Percentiles rank a stretch among this genome's conserved stretches.
Evolutionary conservation across 2,113 vertebrate genomes (phyloP).

Genomic region (Ondatra zibethicus): DNA sequence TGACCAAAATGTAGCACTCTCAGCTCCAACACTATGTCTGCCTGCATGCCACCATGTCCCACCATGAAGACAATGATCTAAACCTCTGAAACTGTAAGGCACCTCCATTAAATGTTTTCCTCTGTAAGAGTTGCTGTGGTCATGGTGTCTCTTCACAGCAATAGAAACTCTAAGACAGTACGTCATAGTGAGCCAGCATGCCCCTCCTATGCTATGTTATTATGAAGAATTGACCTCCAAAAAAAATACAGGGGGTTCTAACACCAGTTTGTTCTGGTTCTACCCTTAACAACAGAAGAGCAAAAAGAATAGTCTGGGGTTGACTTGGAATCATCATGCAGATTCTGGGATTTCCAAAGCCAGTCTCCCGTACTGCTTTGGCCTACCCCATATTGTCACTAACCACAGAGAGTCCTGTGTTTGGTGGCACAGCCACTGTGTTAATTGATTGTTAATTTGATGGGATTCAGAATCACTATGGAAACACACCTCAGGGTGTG

Average conservation of each 20-base stretch:
- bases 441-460: background rate
- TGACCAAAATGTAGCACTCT: too few relatives aligned
- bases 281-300: background rate
- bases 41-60: too few relatives aligned
- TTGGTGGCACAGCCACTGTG: background rate
- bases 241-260: background rate
- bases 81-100: too few relatives aligned
- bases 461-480: background rate
- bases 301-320: background rate
- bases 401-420: background rate
- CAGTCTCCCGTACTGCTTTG: background rate
- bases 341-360: conserved; percentile 9
- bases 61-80: too few relatives aligned
- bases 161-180: too few relatives aligned
- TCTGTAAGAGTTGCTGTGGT: too few relatives aligned
- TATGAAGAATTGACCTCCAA: background rate
- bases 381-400: background rate
- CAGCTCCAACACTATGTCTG: too few relatives aligned
- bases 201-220: background rate
- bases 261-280: background rate
- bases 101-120: too few relatives aligned
- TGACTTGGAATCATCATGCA: background rate
- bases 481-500: background rate
- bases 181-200: background rate
- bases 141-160: too few relatives aligned